Percentiles rank a stretch among this genome's conserved stretches.
phyloP scores from a whole-genome alignment of 2,797 vertebrate species.

The Columba guinea region DNA sequence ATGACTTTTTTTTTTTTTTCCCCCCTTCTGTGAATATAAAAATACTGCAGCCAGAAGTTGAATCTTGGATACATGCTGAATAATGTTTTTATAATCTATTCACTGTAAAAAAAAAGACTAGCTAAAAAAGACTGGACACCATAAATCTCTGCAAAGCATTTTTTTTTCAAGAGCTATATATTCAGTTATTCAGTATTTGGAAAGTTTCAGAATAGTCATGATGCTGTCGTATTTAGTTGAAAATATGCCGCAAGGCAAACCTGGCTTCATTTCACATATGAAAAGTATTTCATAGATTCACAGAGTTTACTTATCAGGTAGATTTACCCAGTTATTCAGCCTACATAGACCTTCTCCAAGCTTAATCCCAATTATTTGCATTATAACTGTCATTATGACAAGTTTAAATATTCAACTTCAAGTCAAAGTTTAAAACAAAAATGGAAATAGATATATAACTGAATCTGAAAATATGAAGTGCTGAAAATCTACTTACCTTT shows the following conservation, averaged over 20 bases:
- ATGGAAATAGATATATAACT: not conserved
- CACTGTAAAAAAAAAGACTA: not conserved
- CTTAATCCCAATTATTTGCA: not conserved
- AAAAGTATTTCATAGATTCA: not conserved
- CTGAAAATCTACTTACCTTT: not conserved
- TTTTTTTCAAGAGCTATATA: not conserved
- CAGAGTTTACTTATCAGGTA: not conserved
- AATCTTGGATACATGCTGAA: not conserved
- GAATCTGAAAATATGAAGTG: not conserved
- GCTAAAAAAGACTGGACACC: not conserved
- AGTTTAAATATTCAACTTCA: not conserved
- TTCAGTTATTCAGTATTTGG: not conserved
- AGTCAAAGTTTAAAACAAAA: not conserved
- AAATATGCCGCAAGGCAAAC: not conserved
- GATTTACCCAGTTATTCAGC: not conserved
- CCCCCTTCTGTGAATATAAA: not conserved
- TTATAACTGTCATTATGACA: not conserved
- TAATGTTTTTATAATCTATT: not conserved
- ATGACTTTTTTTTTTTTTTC: not conserved
- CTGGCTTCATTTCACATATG: not conserved
- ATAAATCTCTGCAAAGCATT: not conserved
- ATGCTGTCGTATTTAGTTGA: not conserved
- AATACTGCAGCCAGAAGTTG: not conserved
- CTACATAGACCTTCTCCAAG: not conserved
- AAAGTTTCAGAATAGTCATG: not conserved